A percentile compares a stretch with the other conserved stretches of the same genome.
Evolutionary conservation across 1,140 invertebrate genomes (phyloP).

Genomic region (Pararge aegeria): DNA sequence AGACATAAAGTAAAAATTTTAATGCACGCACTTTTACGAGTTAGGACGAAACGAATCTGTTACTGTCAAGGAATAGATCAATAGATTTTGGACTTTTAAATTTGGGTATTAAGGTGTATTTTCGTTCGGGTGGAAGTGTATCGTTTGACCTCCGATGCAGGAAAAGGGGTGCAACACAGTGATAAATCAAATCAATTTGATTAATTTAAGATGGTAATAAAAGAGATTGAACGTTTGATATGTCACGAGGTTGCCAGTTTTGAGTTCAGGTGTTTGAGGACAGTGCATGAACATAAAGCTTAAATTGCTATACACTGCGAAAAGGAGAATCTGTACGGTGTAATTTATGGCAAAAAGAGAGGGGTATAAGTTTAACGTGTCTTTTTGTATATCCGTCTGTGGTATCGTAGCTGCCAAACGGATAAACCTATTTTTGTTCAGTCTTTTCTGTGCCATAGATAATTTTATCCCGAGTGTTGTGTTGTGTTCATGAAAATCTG

Average conservation of each 20-base stretch:
- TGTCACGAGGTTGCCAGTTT: not conserved
- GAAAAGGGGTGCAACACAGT: constrained; percentile 53
- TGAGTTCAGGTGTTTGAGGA: not conserved
- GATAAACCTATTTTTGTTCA: no score
- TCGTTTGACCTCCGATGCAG: constrained; percentile 53
- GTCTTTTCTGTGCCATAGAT: no score
- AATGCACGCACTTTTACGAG: not conserved
- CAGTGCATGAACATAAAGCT: not conserved
- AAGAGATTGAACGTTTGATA: constrained; percentile 28
- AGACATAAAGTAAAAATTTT: constrained; percentile 16
- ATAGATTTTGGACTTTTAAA: constrained; percentile 24
- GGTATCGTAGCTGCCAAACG: no score
- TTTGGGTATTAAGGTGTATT: constrained; percentile 21
- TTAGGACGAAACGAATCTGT: constrained; percentile 25
- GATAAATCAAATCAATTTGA: constrained; percentile 52
- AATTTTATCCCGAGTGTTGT: no score
- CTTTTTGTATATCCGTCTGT: no score
- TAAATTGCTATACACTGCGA: no score
- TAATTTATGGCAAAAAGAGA: no score
- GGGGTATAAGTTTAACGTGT: no score
- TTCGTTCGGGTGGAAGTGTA: constrained; percentile 9
- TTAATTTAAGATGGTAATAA: constrained; percentile 50
- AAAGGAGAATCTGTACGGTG: no score
- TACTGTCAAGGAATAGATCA: not conserved
- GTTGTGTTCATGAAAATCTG: no score